Percentiles rank a stretch among this genome's conserved stretches.
Evolutionary conservation across 2,888 invertebrate genomes (phyloP).

Genomic region (Apotomis capreana): DNA sequence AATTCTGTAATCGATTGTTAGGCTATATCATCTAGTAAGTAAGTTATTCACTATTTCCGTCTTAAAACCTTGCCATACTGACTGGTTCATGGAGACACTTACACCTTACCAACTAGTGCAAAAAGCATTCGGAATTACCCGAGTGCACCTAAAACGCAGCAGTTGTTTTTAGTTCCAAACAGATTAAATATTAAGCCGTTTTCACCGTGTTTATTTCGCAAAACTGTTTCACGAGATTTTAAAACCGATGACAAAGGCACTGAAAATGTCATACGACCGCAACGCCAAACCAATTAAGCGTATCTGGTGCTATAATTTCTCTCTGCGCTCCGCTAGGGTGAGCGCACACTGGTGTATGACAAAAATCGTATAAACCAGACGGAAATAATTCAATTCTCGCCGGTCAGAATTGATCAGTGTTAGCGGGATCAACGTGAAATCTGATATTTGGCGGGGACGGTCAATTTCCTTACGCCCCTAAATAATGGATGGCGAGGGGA

Average conservation of each 20-base stretch:
- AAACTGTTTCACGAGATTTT: conserved; percentile 67
- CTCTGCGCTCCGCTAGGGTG: conserved; percentile 48
- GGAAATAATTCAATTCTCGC: conserved; percentile 79
- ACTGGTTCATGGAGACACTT: too few relatives aligned
- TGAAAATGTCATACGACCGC: conserved; percentile 79
- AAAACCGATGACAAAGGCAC: conserved; percentile 79
- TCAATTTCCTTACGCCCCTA: conserved; percentile 73
- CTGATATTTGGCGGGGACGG: conserved; percentile 78
- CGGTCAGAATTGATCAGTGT: conserved; percentile 76
- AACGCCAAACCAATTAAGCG: conserved; percentile 80
- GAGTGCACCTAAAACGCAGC: too few relatives aligned
- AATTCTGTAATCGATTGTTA: too few relatives aligned
- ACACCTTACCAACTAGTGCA: too few relatives aligned
- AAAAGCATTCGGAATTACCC: too few relatives aligned
- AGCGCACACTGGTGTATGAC: conserved; percentile 66
- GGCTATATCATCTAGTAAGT: too few relatives aligned
- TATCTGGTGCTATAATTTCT: conserved; percentile 75
- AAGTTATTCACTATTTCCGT: too few relatives aligned
- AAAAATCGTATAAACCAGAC: conserved; percentile 78
- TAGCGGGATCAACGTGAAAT: conserved; percentile 80
- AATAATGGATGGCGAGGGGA: conserved; percentile 70
- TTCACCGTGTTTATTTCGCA: conserved; percentile 53
- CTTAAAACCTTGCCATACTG: too few relatives aligned
- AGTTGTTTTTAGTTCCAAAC: conserved; percentile 15
- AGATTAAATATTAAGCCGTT: conserved; percentile 29